A percentile compares a stretch with the other conserved stretches of the same genome.
phyloP scores from a whole-genome alignment of 1,140 invertebrate species.

The Zaprionus nigranus region DNA sequence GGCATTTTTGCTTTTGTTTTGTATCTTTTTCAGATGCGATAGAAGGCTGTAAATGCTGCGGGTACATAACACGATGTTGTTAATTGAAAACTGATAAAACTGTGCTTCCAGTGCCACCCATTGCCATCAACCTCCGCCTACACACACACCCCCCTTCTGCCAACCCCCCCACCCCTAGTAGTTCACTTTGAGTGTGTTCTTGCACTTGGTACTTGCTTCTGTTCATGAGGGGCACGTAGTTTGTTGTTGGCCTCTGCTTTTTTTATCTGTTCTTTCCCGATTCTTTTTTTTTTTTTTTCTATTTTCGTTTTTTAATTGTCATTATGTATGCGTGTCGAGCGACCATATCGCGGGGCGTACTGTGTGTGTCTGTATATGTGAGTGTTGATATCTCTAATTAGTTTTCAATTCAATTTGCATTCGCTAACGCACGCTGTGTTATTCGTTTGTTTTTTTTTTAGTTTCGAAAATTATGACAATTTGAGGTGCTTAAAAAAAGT shows the following conservation, averaged over 20 bases:
- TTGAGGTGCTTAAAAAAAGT: slow-evolving; percentile 63
- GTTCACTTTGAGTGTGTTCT: slow-evolving; percentile 21
- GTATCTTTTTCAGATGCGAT: slow-evolving; percentile 66
- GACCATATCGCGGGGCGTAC: slow-evolving; percentile 59
- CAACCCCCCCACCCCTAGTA: too few relatives aligned
- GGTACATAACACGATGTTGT: slow-evolving; percentile 75
- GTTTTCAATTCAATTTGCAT: slow-evolving; percentile 81
- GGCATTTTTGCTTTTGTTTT: slow-evolving; percentile 50
- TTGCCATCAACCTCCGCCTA: not conserved
- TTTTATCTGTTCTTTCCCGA: slow-evolving; percentile 17
- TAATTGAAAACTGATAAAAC: slow-evolving; percentile 79
- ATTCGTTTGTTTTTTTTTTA: slow-evolving; percentile 46
- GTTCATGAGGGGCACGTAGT: slow-evolving; percentile 50
- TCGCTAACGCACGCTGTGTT: slow-evolving; percentile 31
- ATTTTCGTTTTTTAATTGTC: slow-evolving; percentile 73
- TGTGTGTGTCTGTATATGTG: slow-evolving; percentile 28
- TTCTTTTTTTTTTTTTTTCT: slow-evolving; percentile 57
- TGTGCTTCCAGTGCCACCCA: slow-evolving; percentile 10
- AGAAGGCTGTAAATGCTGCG: slow-evolving; percentile 20
- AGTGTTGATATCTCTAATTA: slow-evolving; percentile 76
- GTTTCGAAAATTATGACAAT: slow-evolving; percentile 58
- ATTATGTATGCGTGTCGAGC: slow-evolving; percentile 72
- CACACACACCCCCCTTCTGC: too few relatives aligned
- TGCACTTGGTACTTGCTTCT: slow-evolving; percentile 60
- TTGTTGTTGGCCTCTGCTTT: not conserved